Conservation (phyloP, 35 echinoderm and acorn worm genomes). For the Apostichopus parvimensis region DNA sequence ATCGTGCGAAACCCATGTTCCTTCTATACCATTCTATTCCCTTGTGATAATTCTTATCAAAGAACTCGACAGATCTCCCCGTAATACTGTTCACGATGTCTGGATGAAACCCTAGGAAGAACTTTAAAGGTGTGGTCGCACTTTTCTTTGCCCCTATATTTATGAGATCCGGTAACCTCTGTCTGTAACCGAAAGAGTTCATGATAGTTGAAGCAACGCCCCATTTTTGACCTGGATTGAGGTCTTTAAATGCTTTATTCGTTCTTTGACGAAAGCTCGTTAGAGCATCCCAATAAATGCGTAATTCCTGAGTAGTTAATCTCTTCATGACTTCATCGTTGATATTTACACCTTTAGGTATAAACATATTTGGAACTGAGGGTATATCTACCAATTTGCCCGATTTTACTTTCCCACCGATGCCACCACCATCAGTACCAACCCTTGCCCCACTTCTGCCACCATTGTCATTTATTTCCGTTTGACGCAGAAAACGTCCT, state of each 20-base stretch:
- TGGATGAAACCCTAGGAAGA: slow-evolving; percentile 57
- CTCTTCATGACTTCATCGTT: slow-evolving; percentile 46
- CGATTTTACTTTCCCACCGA: neutral
- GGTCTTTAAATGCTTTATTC: slow-evolving; percentile 31
- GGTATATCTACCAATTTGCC: neutral
- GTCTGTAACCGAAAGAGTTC: slow-evolving; percentile 56
- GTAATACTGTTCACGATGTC: slow-evolving; percentile 13
- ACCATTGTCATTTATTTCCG: neutral
- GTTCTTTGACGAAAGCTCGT: slow-evolving; percentile 37
- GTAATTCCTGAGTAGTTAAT: slow-evolving; percentile 40
- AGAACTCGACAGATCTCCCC: slow-evolving; percentile 57
- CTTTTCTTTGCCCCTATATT: slow-evolving; percentile 66
- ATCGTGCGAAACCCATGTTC: slow-evolving; percentile 36
- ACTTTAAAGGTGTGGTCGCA: slow-evolving; percentile 59
- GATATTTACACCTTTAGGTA: slow-evolving; percentile 15
- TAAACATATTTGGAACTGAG: slow-evolving; percentile 22
- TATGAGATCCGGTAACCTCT: slow-evolving; percentile 55
- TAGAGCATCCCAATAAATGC: slow-evolving; percentile 41
- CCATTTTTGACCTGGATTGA: slow-evolving; percentile 34
- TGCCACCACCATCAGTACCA: neutral
- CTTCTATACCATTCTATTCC: slow-evolving; percentile 61
- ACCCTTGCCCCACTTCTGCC: neutral
- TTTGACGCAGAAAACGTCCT: slow-evolving; percentile 7
- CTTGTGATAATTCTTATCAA: slow-evolving; percentile 62
- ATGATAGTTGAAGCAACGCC: slow-evolving; percentile 32